Evolutionary conservation across 2,113 vertebrate genomes (phyloP).

Genomic region (Sakesphorus luctuosus): DNA sequence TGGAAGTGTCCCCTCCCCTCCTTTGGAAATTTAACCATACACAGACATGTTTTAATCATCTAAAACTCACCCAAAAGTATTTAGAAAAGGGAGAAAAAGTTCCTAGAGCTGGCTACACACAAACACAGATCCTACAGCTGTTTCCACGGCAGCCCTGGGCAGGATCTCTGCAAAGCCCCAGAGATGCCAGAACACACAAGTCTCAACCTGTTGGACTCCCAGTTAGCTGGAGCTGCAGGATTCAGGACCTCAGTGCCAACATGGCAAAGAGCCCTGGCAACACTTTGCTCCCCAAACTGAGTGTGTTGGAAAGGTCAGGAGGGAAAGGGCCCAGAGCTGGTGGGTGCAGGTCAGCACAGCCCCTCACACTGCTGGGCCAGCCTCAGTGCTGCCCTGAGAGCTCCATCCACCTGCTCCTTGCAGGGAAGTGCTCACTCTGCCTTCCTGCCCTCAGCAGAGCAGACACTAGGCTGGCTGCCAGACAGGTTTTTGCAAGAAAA

Average conservation of each 20-base stretch:
- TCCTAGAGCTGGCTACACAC: not conserved
- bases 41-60: not conserved
- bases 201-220: not conserved
- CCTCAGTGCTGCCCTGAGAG: not conserved
- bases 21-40: not conserved
- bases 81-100: not conserved
- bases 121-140: not conserved
- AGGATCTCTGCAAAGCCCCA: not conserved
- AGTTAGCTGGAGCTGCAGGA: constrained; percentile 4
- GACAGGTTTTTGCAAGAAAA: not conserved
- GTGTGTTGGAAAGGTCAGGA: not conserved
- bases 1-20: not conserved
- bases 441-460: not conserved
- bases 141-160: not conserved
- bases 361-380: not conserved
- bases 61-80: not conserved
- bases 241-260: not conserved
- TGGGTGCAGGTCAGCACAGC: not conserved
- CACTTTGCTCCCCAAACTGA: not conserved
- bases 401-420: not conserved
- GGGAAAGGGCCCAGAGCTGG: not conserved
- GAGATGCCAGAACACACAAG: not conserved
- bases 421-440: not conserved
- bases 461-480: not conserved
- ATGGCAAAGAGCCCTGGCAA: not conserved